Percentiles rank a stretch among this genome's conserved stretches.
Conservation (phyloP, 2,113 vertebrate genomes). For the Varanus komodoensis region DNA sequence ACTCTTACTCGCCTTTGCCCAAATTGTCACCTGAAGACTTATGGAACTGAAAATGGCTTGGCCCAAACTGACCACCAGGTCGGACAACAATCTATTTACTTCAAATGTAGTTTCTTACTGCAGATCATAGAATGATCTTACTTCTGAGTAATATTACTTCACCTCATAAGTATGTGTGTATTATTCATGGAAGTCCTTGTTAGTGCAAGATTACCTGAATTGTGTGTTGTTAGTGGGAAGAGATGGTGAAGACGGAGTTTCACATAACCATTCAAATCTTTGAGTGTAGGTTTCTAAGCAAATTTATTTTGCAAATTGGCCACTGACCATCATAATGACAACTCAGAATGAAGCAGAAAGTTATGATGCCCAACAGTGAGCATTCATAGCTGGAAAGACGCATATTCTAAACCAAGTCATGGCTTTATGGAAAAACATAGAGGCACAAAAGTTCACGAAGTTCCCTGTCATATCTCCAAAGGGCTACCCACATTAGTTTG, state of each 20-base stretch:
- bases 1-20: not conserved
- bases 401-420: not conserved
- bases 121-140: too few relatives aligned
- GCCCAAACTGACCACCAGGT: not conserved
- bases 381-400: not conserved
- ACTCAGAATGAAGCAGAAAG: not conserved
- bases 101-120: not conserved
- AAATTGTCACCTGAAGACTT: not conserved
- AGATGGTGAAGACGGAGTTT: not conserved
- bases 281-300: not conserved
- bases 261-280: not conserved
- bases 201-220: not conserved
- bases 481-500: too few relatives aligned
- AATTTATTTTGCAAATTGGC: not conserved
- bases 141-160: not conserved
- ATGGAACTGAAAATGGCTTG: not conserved
- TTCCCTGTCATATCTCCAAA: not conserved
- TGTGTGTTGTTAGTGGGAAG: not conserved
- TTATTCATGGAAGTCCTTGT: too few relatives aligned
- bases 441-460: not conserved
- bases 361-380: not conserved
- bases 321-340: conserved; percentile 1
- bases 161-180: not conserved
- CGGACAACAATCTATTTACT: not conserved
- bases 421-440: not conserved